Evolutionary conservation across 2,113 vertebrate genomes (phyloP).

Genomic region (Suncus etruscus): DNA sequence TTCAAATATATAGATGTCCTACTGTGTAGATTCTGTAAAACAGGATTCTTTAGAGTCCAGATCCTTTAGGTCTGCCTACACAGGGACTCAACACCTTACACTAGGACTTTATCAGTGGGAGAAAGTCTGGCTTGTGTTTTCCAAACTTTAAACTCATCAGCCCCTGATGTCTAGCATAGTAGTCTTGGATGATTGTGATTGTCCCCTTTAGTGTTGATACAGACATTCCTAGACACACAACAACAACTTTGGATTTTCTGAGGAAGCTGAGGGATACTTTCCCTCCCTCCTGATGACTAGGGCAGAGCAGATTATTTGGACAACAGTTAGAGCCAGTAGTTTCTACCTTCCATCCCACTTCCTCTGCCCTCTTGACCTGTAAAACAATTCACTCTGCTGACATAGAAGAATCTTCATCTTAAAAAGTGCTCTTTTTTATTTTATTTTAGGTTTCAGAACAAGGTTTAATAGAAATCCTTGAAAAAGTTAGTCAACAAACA

Average conservation of each 20-base stretch:
- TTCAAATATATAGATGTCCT: not conserved
- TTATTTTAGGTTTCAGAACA: slow-evolving; percentile 93
- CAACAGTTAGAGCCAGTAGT: not conserved
- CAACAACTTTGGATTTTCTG: not conserved
- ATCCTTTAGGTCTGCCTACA: not conserved
- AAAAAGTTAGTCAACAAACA: slow-evolving; percentile 98
- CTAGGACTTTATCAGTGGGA: not conserved
- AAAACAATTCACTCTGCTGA: not conserved
- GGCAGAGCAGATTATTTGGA: not conserved
- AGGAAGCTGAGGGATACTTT: not conserved
- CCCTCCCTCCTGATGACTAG: not conserved
- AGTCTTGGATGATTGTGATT: not conserved
- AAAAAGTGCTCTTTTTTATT: slow-evolving; percentile 58
- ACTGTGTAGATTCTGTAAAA: too few species aligned
- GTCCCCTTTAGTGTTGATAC: not conserved
- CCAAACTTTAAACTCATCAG: not conserved
- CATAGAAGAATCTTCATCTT: not conserved
- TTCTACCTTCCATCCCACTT: not conserved
- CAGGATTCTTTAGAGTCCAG: too few species aligned
- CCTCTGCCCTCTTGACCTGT: not conserved
- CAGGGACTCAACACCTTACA: not conserved
- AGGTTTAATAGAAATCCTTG: slow-evolving; percentile 98
- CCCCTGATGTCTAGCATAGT: not conserved
- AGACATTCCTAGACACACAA: not conserved
- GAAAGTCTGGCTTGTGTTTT: not conserved